These are phyloP conservation scores for Solen grandis DNA, from an alignment of 1,140 invertebrate genomes.

Conservation along the genomic window DNA sequence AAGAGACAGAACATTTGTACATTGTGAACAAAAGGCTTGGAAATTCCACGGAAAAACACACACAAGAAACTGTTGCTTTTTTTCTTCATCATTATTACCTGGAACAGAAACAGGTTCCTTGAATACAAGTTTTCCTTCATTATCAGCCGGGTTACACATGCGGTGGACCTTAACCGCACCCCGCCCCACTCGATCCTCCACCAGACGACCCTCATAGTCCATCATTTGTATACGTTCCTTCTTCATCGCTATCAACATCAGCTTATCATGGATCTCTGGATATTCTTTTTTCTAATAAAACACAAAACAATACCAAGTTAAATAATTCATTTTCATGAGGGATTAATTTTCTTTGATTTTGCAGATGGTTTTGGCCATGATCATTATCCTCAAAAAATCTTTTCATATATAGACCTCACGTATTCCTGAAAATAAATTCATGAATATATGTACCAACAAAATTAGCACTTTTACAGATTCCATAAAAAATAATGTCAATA, in stretches of 20 bases:
- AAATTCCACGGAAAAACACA: not conserved
- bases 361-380: too few relatives aligned
- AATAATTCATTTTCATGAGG: too few relatives aligned
- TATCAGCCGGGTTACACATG: slow-evolving; percentile 33
- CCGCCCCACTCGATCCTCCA: slow-evolving; percentile 21
- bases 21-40: not conserved
- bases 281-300: slow-evolving; percentile 40
- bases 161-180: slow-evolving; percentile 21
- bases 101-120: slow-evolving; percentile 28
- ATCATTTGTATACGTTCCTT: slow-evolving; percentile 18
- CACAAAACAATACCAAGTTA: too few relatives aligned
- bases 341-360: too few relatives aligned
- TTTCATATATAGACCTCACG: too few relatives aligned
- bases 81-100: not conserved
- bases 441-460: too few relatives aligned
- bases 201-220: slow-evolving; percentile 12
- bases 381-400: too few relatives aligned
- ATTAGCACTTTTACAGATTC: too few relatives aligned
- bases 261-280: slow-evolving; percentile 11
- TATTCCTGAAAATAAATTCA: too few relatives aligned
- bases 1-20: too few relatives aligned
- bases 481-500: too few relatives aligned
- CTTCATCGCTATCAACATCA: slow-evolving; percentile 24
- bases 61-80: not conserved
- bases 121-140: slow-evolving; percentile 28